These are phyloP conservation scores for Indicator indicator DNA, from an alignment of 2,113 vertebrate genomes.

Conservation along the genomic window DNA sequence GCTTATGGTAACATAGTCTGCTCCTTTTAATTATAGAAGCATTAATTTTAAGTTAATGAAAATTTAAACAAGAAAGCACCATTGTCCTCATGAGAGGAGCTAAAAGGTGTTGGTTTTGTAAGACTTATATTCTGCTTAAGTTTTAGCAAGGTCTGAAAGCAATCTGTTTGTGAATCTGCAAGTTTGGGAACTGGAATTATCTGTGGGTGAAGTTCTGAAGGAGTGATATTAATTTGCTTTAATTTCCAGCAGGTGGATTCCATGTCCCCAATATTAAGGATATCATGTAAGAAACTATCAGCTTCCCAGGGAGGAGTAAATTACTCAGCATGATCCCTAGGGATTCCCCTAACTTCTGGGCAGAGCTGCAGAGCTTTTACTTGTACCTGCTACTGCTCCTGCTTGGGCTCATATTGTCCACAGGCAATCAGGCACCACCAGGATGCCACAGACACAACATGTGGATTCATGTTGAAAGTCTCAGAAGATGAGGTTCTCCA, in stretches of 20 bases:
- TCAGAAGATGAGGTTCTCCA: neutral
- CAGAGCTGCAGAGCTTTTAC: neutral
- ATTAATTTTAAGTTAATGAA: neutral
- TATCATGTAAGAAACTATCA: neutral
- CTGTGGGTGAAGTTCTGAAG: neutral
- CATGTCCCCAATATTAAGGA: neutral
- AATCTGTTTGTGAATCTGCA: neutral
- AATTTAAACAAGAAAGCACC: neutral
- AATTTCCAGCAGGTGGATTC: neutral
- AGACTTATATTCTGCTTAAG: neutral
- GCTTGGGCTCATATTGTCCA: neutral
- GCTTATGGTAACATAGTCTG: neutral
- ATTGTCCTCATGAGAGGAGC: neutral
- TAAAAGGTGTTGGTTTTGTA: neutral
- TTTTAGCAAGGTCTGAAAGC: no score
- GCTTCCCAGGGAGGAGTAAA: neutral
- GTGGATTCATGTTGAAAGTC: rapidly evolving
- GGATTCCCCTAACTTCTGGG: neutral
- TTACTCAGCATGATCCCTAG: neutral
- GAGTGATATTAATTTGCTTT: neutral
- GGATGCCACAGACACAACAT: rapidly evolving
- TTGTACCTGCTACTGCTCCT: neutral
- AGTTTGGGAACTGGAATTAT: neutral
- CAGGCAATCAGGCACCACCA: neutral
- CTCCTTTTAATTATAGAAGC: neutral